Conservation (phyloP, 2,113 vertebrate species). For the Tricholaema leucomelas region DNA sequence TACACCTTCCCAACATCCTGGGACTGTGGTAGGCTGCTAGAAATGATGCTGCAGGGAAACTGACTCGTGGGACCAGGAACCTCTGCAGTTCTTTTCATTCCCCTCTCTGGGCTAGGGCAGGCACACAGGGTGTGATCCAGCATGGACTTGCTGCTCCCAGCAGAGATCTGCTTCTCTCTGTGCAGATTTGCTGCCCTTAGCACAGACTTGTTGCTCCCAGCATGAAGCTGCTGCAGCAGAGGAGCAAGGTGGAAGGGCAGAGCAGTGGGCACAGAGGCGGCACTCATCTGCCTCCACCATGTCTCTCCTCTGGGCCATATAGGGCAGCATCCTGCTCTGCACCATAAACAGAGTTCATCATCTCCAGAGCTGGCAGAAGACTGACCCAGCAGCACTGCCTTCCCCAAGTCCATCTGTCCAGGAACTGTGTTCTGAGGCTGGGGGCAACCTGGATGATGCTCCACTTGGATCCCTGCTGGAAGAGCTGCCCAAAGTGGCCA, state of each 20-base stretch:
- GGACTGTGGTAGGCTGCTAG: background rate
- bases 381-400: background rate
- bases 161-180: background rate
- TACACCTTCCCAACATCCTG: background rate
- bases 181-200: background rate
- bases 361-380: background rate
- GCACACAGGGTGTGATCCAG: too few relatives aligned
- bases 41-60: fast-evolving
- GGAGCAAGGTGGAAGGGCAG: background rate
- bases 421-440: background rate
- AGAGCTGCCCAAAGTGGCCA: background rate
- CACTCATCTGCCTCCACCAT: background rate
- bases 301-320: background rate
- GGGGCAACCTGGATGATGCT: background rate
- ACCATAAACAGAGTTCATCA: fast-evolving
- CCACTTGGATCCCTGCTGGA: fast-evolving
- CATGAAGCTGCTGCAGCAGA: background rate
- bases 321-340: background rate
- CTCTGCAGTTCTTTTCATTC: background rate
- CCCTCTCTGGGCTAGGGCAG: background rate
- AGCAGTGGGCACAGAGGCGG: background rate
- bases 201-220: background rate
- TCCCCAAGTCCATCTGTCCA: fast-evolving
- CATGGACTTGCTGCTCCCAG: background rate
- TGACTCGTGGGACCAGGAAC: fast-evolving